Evolutionary conservation across 2,797 vertebrate species (phyloP), one percentile per base, ranked within the genome.

Genomic region (Melanogrammus aeglefinus): DNA sequence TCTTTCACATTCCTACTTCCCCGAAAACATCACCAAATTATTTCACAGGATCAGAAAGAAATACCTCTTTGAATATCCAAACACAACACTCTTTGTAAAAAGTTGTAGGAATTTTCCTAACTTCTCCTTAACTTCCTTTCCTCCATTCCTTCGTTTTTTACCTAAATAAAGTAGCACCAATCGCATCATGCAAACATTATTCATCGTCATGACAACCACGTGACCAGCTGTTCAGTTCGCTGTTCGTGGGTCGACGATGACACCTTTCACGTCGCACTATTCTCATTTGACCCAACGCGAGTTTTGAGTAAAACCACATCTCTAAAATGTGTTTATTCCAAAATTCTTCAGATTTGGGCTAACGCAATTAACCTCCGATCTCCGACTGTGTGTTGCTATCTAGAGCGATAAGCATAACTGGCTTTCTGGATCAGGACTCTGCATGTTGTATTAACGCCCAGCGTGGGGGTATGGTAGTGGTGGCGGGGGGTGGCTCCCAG

Each of bases 361-460:
- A 57, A 18, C 14, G 4, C 47, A 51, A 6, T 2, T n/a, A 4
- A 57, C 7, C 47, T 57, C 47, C 47, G 47, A 57, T 57, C 47
- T 57, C 47, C 16, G 16, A 57, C 16, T 21, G 47, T 57, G 16
- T n/a, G 18, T 63, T 24, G 6, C n/a, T 24, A 7, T 63, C 9
- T 21, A 10, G 7, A 10, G 6, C 21, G 8, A 63, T 24, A 10
- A 63, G 57, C 57, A 24, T 24, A 63, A 63, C 6, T 21, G n/a
- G 57, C 7, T 63, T 63, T 63, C 57, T 63, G 57, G 57, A 24
- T 63, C 57, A 24, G 57, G n/a, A 24, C 57, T n/a, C n/a, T 63
- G 57, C 57, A 63, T 63, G 57, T 63, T 63, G 57, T 63, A 63
- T 63, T 63, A 63, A 24, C 57, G n/a, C 57, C 57, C n/a, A 63